Percentiles rank a stretch among this genome's conserved stretches.
phyloP scores from a whole-genome alignment of 2,797 vertebrate species.

The Melanogrammus aeglefinus region DNA sequence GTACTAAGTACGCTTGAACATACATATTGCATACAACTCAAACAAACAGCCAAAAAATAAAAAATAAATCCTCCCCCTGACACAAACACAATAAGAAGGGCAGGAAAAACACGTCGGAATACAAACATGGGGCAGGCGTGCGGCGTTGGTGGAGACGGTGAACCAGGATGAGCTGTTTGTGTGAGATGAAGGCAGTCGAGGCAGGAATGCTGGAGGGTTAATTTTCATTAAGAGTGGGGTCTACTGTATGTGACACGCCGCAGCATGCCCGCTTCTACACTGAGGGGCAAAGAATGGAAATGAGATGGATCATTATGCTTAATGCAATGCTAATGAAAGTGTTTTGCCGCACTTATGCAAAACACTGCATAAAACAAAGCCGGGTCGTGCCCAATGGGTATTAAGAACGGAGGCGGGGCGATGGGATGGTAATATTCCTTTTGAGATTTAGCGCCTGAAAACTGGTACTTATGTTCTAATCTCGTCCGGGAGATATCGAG shows the following conservation, averaged over 20 bases:
- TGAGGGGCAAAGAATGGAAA: conserved; percentile 41
- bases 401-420: conserved; percentile 21
- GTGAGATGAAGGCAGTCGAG: neutral
- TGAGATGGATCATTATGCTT: conserved; percentile 44
- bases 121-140: neutral
- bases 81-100: neutral
- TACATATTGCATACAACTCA: neutral
- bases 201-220: neutral
- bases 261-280: conserved; percentile 26
- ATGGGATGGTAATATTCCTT: conserved; percentile 17
- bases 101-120: neutral
- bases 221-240: conserved; percentile 32
- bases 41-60: neutral
- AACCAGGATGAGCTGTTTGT: neutral
- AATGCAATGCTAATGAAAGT: conserved; percentile 49
- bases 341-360: conserved; percentile 48
- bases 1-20: neutral
- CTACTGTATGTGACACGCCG: conserved; percentile 16
- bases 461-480: neutral
- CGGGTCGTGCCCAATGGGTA: conserved; percentile 21
- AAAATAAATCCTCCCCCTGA: neutral
- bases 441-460: neutral
- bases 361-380: conserved; percentile 32
- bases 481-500: neutral
- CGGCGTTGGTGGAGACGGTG: neutral